A percentile compares a stretch with the other conserved stretches of the same genome.
Conservation (phyloP, 2,113 vertebrate genomes). For the Emydura subglobosa region DNA sequence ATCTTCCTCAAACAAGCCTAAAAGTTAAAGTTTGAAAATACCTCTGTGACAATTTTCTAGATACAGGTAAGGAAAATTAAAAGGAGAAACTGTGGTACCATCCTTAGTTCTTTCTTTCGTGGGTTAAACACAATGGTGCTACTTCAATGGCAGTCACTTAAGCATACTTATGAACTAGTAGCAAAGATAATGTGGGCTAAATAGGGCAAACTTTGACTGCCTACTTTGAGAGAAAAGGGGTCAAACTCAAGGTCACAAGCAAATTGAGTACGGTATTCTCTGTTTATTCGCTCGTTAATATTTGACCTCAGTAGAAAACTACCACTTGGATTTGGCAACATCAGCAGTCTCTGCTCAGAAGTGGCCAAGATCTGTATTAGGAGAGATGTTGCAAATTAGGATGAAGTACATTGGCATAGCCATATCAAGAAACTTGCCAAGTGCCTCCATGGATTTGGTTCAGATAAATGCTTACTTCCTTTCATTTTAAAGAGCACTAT, state of each 20-base stretch:
- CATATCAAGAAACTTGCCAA: not conserved
- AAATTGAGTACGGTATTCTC: constrained; percentile 37
- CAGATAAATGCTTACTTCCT: not conserved
- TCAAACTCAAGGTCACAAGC: constrained; percentile 66
- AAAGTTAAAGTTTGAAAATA: constrained; percentile 33
- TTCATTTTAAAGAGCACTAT: not conserved
- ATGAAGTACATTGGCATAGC: not conserved
- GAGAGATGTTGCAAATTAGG: not conserved
- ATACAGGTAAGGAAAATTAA: constrained; percentile 38
- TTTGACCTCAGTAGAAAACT: constrained; percentile 38
- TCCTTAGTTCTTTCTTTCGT: not conserved
- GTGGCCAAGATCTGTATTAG: not conserved
- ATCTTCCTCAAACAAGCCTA: constrained; percentile 73
- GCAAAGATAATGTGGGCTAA: constrained; percentile 14
- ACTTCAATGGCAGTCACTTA: not conserved
- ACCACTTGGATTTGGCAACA: constrained; percentile 1
- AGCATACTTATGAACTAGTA: not conserved
- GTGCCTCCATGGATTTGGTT: not conserved
- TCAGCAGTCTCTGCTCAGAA: constrained; percentile 32
- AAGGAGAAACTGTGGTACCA: not conserved
- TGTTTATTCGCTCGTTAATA: constrained; percentile 44
- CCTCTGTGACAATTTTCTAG: constrained; percentile 43
- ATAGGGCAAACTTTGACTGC: constrained; percentile 32
- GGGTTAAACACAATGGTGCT: not conserved
- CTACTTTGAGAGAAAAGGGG: constrained; percentile 39